These are phyloP conservation scores for Nematostella vectensis DNA, from an alignment of 92 coral and sea anemone species.

Conservation along the genomic window DNA sequence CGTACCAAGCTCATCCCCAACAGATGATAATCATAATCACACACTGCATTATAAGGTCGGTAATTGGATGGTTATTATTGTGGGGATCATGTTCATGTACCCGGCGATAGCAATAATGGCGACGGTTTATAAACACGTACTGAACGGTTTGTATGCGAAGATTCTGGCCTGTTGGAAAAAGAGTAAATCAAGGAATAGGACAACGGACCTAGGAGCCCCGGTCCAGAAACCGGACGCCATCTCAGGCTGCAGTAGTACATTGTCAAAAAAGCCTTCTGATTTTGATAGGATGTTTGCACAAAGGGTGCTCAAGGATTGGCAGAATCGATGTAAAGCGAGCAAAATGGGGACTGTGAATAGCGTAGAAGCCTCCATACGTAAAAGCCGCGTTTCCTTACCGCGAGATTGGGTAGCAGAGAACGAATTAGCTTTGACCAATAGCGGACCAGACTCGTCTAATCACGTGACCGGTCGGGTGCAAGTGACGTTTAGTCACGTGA, in stretches of 20 bases:
- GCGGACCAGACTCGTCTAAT: background rate
- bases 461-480: background rate
- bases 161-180: background rate
- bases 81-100: slow-evolving; percentile 41
- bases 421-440: background rate
- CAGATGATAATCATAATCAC: slow-evolving; percentile 26
- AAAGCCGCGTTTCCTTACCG: slow-evolving; percentile 12
- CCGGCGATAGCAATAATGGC: slow-evolving; percentile 45
- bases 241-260: too few relatives aligned
- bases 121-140: slow-evolving; percentile 30
- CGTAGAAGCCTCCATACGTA: slow-evolving; percentile 31
- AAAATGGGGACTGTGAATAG: slow-evolving; percentile 27
- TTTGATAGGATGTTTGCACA: slow-evolving; percentile 8
- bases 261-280: too few relatives aligned
- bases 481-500: background rate
- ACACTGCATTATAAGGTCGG: slow-evolving; percentile 39
- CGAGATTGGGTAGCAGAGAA: background rate
- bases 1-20: slow-evolving; percentile 34
- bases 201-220: background rate
- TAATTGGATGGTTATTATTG: slow-evolving; percentile 39
- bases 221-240: background rate
- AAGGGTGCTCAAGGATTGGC: slow-evolving; percentile 13
- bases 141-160: slow-evolving; percentile 6
- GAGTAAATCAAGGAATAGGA: slow-evolving; percentile 6
- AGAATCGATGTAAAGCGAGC: slow-evolving; percentile 11